A percentile compares a stretch with the other conserved stretches of the same genome.
phyloP scores from a whole-genome alignment of 1,140 invertebrate species.

The Cydia strobilella region DNA sequence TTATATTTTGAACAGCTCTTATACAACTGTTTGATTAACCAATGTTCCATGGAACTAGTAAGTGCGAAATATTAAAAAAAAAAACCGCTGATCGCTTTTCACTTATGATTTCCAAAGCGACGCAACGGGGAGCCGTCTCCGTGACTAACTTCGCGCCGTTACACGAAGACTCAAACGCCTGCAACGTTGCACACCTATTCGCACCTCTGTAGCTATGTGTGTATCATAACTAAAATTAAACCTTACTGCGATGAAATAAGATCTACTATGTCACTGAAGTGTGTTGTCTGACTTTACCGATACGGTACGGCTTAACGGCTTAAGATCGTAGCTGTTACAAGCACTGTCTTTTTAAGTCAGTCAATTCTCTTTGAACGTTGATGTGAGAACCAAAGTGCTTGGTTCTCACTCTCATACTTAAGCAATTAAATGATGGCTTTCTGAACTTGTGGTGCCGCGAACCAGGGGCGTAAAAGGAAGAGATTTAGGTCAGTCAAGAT shows the following conservation, averaged over 20 bases:
- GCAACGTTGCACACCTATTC: conserved; percentile 7
- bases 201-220: neutral
- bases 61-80: neutral
- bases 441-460: too few species aligned
- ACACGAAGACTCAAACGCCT: conserved; percentile 18
- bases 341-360: too few species aligned
- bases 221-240: neutral
- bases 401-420: too few species aligned
- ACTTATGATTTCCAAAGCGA: neutral
- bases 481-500: too few species aligned
- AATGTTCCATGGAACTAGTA: too few species aligned
- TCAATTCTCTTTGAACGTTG: too few species aligned
- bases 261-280: neutral
- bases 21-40: too few species aligned
- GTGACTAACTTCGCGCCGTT: conserved; percentile 30
- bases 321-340: neutral
- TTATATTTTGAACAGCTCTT: too few species aligned
- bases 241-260: neutral
- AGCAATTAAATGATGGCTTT: too few species aligned
- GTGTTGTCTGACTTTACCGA: neutral
- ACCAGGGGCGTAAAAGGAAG: too few species aligned
- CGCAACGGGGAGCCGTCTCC: conserved; percentile 28
- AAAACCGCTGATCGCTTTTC: neutral
- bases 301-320: neutral
- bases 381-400: too few species aligned